A percentile compares a stretch with the other conserved stretches of the same genome.
phyloP scores from a whole-genome alignment of 2,113 vertebrate species.

The Eclectus roratus region DNA sequence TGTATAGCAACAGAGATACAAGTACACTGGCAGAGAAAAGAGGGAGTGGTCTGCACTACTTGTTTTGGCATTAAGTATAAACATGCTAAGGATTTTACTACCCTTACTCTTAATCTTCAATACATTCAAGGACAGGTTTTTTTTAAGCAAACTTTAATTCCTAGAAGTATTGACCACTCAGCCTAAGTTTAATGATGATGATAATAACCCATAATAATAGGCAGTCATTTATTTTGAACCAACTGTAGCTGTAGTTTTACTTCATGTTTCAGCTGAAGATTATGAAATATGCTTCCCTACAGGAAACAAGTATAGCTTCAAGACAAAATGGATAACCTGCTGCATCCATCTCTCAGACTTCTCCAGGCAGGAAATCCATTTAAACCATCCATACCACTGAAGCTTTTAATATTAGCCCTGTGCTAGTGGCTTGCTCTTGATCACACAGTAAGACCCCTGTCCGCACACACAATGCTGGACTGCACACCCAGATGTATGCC shows the following conservation, averaged over 20 bases:
- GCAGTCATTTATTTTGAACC: not conserved
- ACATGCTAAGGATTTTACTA: not conserved
- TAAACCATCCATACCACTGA: not conserved
- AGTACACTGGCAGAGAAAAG: not conserved
- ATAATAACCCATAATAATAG: not conserved
- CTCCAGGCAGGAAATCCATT: not conserved
- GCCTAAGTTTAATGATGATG: not conserved
- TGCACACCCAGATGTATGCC: accelerated
- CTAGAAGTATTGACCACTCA: not conserved
- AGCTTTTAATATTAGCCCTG: accelerated
- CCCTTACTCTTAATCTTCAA: not conserved
- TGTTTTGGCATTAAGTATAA: not conserved
- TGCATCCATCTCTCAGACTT: not conserved
- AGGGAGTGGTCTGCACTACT: not conserved
- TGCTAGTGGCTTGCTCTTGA: accelerated
- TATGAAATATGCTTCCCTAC: not conserved
- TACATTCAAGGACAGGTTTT: not conserved
- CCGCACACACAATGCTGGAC: not conserved
- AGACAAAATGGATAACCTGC: not conserved
- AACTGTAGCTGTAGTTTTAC: not conserved
- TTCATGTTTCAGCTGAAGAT: not conserved
- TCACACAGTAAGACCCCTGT: accelerated
- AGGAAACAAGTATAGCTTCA: not conserved
- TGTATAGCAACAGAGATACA: not conserved
- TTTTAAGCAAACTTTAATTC: not conserved